Conservation (phyloP, 2,888 invertebrate species). For the Drosophila ezoana region DNA sequence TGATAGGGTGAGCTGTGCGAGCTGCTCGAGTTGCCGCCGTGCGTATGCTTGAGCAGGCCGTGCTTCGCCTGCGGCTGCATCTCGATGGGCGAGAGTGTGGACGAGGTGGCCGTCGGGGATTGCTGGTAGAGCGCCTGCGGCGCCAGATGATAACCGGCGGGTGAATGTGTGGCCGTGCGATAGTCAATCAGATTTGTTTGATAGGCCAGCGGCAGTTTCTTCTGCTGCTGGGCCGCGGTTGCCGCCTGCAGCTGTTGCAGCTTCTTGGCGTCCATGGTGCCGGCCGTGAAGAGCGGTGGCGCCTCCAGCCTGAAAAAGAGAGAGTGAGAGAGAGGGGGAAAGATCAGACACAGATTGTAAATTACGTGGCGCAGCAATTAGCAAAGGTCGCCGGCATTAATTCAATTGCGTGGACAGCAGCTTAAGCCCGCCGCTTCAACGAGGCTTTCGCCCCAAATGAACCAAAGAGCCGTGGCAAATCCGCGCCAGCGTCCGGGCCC, state of each 20-base stretch:
- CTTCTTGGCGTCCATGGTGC: conserved; percentile 89
- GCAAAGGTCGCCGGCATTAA: conserved; percentile 51
- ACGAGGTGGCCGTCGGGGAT: conserved; percentile 81
- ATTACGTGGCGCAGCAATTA: conserved; percentile 51
- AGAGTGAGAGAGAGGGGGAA: conserved; percentile 9
- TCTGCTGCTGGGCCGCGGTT: conserved; percentile 75
- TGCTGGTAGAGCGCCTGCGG: conserved; percentile 76
- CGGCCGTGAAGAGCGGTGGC: conserved; percentile 88
- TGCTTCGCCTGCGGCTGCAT: conserved; percentile 82
- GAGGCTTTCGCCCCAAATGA: conserved; percentile 27
- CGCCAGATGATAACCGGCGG: conserved; percentile 71
- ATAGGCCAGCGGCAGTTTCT: conserved; percentile 86
- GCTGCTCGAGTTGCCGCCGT: conserved; percentile 77
- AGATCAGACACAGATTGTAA: conserved; percentile 5
- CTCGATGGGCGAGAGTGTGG: conserved; percentile 83
- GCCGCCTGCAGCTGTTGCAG: conserved; percentile 85
- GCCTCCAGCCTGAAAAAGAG: conserved; percentile 88
- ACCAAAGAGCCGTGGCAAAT: conserved; percentile 15
- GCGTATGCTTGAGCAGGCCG: conserved; percentile 71
- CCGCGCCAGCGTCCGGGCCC: conserved; percentile 4
- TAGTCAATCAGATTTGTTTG: conserved; percentile 85
- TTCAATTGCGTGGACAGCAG: conserved; percentile 53
- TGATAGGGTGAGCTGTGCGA: conserved; percentile 85
- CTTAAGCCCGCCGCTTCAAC: conserved; percentile 15
- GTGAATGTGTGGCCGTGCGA: conserved; percentile 86